A percentile compares a stretch with the other conserved stretches of the same genome.
These are phyloP conservation scores for Mimachlamys varia DNA, from an alignment of 2,888 invertebrate species.

Conservation along the genomic window DNA sequence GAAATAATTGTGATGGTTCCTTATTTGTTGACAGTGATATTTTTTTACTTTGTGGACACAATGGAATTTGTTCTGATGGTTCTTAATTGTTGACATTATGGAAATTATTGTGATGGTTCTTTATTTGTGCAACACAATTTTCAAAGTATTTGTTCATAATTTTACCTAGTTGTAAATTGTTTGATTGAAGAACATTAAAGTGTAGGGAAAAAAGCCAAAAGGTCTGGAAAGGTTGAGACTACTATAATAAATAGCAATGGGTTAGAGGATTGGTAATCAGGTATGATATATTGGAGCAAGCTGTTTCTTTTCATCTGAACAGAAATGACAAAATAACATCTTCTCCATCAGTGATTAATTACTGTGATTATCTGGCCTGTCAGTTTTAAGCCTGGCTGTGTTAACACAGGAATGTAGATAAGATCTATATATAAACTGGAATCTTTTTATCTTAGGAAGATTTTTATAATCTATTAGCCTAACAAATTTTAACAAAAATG, in stretches of 20 bases:
- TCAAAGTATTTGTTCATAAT: no score
- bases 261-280: not conserved
- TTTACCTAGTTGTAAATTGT: no score
- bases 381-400: not conserved
- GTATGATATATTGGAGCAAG: not conserved
- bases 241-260: not conserved
- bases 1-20: no score
- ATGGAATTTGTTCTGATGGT: no score
- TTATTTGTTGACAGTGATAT: no score
- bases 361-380: not conserved
- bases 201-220: not conserved
- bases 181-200: no score
- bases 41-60: no score
- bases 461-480: not conserved
- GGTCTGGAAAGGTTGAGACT: not conserved
- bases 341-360: not conserved
- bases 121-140: no score
- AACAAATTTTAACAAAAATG: no score
- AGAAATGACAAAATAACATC: constrained; percentile 8
- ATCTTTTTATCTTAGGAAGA: not conserved
- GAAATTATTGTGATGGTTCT: no score
- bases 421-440: not conserved
- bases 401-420: constrained; percentile 4
- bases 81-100: no score
- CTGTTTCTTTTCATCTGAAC: not conserved